Evolutionary conservation across 92 coral and sea anemone genomes (phyloP), one percentile per base, ranked within the genome.

Genomic region (Chrysogorgia sp.): DNA sequence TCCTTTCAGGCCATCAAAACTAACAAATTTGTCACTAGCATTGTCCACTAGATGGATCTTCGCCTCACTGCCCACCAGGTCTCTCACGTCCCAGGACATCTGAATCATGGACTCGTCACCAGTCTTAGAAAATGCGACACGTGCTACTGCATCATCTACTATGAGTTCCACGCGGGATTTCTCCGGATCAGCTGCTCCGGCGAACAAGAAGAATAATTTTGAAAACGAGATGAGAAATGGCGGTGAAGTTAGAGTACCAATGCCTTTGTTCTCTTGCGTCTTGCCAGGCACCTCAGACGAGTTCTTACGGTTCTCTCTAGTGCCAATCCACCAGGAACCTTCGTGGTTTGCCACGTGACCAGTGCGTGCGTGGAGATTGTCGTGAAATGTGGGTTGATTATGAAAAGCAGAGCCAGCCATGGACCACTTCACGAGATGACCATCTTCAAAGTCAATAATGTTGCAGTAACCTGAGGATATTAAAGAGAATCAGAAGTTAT

Each of bases 311-410:
- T 69, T 48, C 41, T 69, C 76, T 32, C 76, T 69, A 15, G 76
- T 47, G 5, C 76, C 76, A 69, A 69, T 69, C 76, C 76, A 69
- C 59, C 76, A 34, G 22, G 23, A 59, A 34, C 76, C 76, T 49
- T 69, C 76, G 37, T 69, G 59, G 19, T 69, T 69, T 32, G 20
- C 35, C 17, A 52, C 43, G 2, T 21, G 76, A 23, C 76, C 76
- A 69, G 76, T 69, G 53, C 76, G 59, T 1, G 60, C 60, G 14
- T 45, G 61, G 2, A 45, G 76, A 40, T 69, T 69, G 34, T 69
- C 76, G 12, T 21, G 31, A 43, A 69, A 69, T 17, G 76, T 69
- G 3, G 76, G 76, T 49, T 69, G 76, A 52, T 69, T 69, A 21
- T 45, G 37, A 40, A 69, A 69, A 3, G 76, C 76, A 9, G 76